These are phyloP conservation scores for Rotaria socialis DNA, from an alignment of 2,888 invertebrate genomes.

Conservation along the genomic window DNA sequence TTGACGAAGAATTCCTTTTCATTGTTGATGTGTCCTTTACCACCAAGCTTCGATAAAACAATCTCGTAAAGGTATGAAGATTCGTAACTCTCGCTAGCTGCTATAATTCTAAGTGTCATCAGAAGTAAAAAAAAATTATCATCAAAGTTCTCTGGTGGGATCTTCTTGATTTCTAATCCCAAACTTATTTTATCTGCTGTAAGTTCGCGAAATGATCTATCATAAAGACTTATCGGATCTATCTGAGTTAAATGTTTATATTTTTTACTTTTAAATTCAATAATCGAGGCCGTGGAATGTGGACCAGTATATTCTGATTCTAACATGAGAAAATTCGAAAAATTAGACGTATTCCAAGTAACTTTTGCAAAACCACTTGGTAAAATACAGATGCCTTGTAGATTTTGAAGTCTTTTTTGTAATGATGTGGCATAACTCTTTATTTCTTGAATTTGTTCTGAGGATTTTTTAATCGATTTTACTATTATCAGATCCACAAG, in stretches of 20 bases:
- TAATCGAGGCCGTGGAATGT: neutral
- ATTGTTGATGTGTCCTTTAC: neutral
- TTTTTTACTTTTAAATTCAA: neutral
- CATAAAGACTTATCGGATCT: constrained; percentile 16
- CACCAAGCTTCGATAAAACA: neutral
- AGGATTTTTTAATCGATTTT: no score
- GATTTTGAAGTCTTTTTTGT: no score
- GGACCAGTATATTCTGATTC: neutral
- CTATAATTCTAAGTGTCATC: neutral
- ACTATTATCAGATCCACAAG: no score
- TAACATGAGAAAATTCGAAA: neutral
- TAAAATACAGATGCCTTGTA: no score
- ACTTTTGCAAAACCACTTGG: no score
- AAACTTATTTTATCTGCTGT: neutral
- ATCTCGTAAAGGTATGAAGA: neutral
- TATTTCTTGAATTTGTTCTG: no score
- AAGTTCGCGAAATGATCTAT: neutral
- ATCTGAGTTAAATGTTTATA: neutral
- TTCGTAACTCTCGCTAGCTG: neutral
- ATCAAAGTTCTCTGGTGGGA: neutral
- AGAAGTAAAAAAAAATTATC: neutral
- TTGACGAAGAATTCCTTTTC: neutral
- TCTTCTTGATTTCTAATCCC: neutral
- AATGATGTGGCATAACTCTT: no score
- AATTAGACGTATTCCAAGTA: no score